Evolutionary conservation across 2,797 vertebrate species (phyloP).

Genomic region (Pseudochirops cupreus): DNA sequence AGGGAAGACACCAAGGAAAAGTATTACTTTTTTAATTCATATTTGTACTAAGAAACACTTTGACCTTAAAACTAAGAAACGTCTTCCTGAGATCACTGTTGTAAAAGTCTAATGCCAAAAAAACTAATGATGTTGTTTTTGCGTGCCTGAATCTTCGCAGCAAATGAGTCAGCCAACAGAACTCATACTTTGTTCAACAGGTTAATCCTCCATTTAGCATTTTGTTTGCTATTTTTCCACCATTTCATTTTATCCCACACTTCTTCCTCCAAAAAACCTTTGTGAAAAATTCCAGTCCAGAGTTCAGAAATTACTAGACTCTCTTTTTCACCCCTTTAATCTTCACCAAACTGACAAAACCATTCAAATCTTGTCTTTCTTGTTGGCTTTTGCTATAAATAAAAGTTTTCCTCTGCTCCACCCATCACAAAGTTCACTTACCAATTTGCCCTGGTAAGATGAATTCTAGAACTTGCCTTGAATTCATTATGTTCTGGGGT

Average conservation of each 20-base stretch:
- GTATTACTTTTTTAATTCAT: conserved; percentile 37
- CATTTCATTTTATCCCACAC: not conserved
- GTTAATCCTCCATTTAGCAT: not conserved
- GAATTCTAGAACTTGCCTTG: conserved; percentile 14
- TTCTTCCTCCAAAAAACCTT: conserved; percentile 2
- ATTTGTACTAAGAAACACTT: conserved; percentile 19
- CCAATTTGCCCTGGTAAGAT: conserved; percentile 15
- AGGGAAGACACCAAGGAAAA: not conserved
- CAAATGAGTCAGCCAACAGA: not conserved
- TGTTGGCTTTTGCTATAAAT: conserved; percentile 23
- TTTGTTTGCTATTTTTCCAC: conserved; percentile 32
- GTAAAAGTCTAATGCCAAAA: not conserved
- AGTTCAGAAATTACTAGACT: conserved; percentile 36
- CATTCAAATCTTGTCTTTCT: not conserved
- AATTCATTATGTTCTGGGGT: not conserved
- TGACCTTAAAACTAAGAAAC: not conserved
- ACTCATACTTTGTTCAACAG: not conserved
- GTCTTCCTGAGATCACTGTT: not conserved
- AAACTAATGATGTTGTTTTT: conserved; percentile 8
- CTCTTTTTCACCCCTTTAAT: not conserved
- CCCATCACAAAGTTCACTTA: conserved; percentile 32
- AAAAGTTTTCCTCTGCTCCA: conserved; percentile 40
- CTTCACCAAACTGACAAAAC: not conserved
- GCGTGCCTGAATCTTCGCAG: not conserved
- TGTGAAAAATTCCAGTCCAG: conserved; percentile 35